These are phyloP conservation scores for Rhopalosiphum nymphaeae DNA, from an alignment of 2,888 invertebrate species.

Conservation along the genomic window DNA sequence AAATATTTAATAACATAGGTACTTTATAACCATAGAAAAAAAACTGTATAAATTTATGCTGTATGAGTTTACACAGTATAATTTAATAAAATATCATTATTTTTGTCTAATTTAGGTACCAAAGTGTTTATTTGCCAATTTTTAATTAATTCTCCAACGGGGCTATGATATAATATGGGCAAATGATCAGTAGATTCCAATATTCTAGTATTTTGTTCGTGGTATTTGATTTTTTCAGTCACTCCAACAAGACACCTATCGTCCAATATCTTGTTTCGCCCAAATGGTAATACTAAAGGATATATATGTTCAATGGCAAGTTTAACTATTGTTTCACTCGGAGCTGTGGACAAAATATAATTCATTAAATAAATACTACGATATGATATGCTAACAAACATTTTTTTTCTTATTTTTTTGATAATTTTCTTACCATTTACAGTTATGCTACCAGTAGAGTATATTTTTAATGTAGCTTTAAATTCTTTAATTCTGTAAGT, in stretches of 20 bases:
- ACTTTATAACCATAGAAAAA: neutral
- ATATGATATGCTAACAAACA: neutral
- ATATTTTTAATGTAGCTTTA: slow-evolving; percentile 96
- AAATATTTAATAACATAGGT: neutral
- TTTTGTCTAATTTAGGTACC: neutral
- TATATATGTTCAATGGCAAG: slow-evolving; percentile 93
- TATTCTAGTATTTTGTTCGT: neutral
- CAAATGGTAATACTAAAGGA: slow-evolving; percentile 92
- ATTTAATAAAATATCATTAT: neutral
- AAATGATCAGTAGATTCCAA: neutral
- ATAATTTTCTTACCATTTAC: slow-evolving; percentile 76
- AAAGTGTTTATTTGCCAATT: neutral
- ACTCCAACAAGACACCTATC: neutral
- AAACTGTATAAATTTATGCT: neutral
- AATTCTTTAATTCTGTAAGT: slow-evolving; percentile 91
- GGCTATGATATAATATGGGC: neutral
- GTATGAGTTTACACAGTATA: neutral
- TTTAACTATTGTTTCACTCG: slow-evolving; percentile 89
- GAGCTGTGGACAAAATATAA: slow-evolving; percentile 73
- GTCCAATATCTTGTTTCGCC: slow-evolving; percentile 69
- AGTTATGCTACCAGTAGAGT: slow-evolving; percentile 96
- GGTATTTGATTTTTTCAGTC: neutral
- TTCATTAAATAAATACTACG: neutral
- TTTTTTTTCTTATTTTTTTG: neutral
- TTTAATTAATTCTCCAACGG: neutral